These are phyloP conservation scores for Orchestes rusci DNA, from an alignment of 2,888 invertebrate species.

Conservation along the genomic window DNA sequence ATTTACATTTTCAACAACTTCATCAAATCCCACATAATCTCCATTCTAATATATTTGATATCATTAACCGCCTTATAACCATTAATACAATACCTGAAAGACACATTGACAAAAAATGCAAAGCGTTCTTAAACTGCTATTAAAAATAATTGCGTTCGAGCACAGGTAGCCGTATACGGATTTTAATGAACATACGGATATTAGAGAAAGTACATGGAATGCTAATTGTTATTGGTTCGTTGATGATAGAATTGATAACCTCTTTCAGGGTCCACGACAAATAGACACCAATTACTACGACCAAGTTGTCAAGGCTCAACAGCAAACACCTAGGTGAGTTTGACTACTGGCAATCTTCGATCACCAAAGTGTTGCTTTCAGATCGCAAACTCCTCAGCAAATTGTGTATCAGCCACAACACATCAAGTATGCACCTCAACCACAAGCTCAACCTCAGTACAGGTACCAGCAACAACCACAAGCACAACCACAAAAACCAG, in stretches of 20 bases:
- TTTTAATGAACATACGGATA: conserved; percentile 1
- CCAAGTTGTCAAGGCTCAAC: conserved; percentile 17
- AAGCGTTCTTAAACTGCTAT: neutral
- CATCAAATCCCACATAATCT: no score
- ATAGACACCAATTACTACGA: conserved; percentile 15
- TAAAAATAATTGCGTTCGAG: conserved; percentile 1
- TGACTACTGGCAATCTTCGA: neutral
- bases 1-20: no score
- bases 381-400: neutral
- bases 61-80: no score
- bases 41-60: no score
- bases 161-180: no score
- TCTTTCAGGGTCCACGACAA: conserved; percentile 17
- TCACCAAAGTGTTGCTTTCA: no score
- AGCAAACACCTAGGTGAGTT: conserved; percentile 13
- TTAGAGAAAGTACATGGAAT: neutral
- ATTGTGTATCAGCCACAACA: conserved; percentile 7
- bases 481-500: conserved; percentile 30
- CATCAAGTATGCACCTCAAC: conserved; percentile 17
- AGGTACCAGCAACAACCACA: conserved; percentile 22
- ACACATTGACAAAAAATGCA: no score
- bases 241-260: no score
- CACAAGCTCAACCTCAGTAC: conserved; percentile 21
- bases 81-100: no score
- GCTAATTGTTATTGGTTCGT: no score